Percentiles rank a stretch among this genome's conserved stretches.
These are phyloP conservation scores for Pangasius larnaudii DNA, from an alignment of 2,797 vertebrate species.

Conservation along the genomic window DNA sequence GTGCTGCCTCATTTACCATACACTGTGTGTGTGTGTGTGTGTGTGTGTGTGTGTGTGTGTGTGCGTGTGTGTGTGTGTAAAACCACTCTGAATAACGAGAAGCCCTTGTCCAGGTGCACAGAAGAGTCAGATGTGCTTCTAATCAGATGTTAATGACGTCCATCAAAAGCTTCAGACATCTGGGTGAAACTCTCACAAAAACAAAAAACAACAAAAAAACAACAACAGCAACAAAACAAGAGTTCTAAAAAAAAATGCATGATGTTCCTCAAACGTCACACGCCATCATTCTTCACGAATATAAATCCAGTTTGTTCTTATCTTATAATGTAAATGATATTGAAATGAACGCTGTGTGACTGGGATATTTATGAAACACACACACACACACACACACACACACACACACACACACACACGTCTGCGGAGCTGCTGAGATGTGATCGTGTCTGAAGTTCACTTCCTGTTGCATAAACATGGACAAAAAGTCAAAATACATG, in stretches of 20 bases:
- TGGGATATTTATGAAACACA: too few species aligned
- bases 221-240: not conserved
- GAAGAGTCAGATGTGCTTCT: constrained; percentile 2
- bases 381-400: too few species aligned
- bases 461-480: too few species aligned
- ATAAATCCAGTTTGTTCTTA: not conserved
- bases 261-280: not conserved
- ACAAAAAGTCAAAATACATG: too few species aligned
- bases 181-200: not conserved
- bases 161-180: constrained; percentile 3
- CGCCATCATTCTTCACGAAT: not conserved
- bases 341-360: not conserved
- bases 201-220: not conserved
- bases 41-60: not conserved
- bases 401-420: too few species aligned
- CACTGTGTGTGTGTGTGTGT: not conserved
- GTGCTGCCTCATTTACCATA: constrained; percentile 1
- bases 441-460: too few species aligned
- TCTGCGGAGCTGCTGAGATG: too few species aligned
- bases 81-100: not conserved
- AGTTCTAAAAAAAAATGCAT: not conserved
- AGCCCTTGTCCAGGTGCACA: not conserved
- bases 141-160: constrained; percentile 2
- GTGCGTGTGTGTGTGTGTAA: not conserved
- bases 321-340: too few species aligned